Conservation (phyloP, 2,797 vertebrate genomes). For the Poecilia velifera region DNA sequence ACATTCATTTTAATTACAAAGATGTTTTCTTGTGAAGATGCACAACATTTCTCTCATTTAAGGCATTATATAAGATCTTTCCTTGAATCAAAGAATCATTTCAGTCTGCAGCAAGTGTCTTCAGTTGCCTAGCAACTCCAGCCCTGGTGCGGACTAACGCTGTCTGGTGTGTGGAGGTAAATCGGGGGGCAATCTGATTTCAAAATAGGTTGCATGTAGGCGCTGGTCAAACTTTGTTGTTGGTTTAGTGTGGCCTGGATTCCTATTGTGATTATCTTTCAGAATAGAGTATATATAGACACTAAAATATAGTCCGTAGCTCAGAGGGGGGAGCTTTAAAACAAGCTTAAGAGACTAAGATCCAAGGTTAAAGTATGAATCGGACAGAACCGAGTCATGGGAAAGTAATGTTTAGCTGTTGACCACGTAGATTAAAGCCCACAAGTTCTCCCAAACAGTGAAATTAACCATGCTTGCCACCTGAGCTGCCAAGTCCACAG, state of each 20-base stretch:
- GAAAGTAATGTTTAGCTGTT: constrained; percentile 54
- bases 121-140: constrained; percentile 88
- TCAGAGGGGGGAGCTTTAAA: constrained; percentile 37
- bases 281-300: constrained; percentile 25
- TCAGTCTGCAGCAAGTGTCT: constrained; percentile 85
- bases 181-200: constrained; percentile 85
- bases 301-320: constrained; percentile 27
- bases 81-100: constrained; percentile 84
- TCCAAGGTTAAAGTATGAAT: constrained; percentile 50
- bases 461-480: constrained; percentile 68
- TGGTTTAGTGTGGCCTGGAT: constrained; percentile 61
- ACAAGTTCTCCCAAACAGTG: constrained; percentile 60
- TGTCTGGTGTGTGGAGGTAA: constrained; percentile 85
- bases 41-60: constrained; percentile 58
- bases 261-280: constrained; percentile 39
- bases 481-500: constrained; percentile 65
- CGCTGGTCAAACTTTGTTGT: constrained; percentile 80
- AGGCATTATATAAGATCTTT: constrained; percentile 80
- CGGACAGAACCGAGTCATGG: constrained; percentile 46
- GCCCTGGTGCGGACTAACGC: constrained; percentile 79
- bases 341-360: constrained; percentile 46
- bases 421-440: constrained; percentile 54
- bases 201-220: constrained; percentile 83
- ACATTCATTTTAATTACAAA: constrained; percentile 55
- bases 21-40: constrained; percentile 61